Evolutionary conservation across 2,888 invertebrate genomes (phyloP).

Genomic region (Aplocera efformata): DNA sequence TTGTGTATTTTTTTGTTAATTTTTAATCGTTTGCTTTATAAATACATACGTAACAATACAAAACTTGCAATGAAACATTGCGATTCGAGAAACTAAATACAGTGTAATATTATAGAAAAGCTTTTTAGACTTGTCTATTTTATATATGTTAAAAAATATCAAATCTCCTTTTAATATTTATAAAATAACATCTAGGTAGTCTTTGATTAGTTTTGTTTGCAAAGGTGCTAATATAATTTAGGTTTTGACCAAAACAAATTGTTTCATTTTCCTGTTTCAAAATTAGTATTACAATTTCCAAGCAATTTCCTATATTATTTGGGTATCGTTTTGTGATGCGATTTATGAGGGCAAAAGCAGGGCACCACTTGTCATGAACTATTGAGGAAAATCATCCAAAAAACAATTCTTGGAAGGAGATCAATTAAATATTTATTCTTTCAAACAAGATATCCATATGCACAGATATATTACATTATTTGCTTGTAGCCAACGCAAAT

Average conservation of each 20-base stretch:
- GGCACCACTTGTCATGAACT: constrained; percentile 24
- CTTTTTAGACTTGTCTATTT: too few relatives aligned
- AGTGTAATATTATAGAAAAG: too few relatives aligned
- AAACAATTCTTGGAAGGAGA: constrained; percentile 12
- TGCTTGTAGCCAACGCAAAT: too few relatives aligned
- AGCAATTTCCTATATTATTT: constrained; percentile 19
- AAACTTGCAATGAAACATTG: too few relatives aligned
- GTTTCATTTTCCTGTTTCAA: constrained; percentile 20
- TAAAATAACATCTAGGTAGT: background rate
- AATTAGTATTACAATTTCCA: constrained; percentile 7
- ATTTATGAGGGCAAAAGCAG: constrained; percentile 15
- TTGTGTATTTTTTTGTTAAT: too few relatives aligned
- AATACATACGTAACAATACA: too few relatives aligned
- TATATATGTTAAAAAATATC: too few relatives aligned
- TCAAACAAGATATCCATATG: too few relatives aligned
- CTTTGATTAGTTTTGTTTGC: background rate
- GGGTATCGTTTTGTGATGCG: background rate
- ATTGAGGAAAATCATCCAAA: constrained; percentile 20
- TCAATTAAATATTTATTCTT: background rate
- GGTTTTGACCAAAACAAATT: constrained; percentile 11
- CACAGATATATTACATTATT: too few relatives aligned
- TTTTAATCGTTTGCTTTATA: too few relatives aligned
- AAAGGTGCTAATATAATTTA: constrained; percentile 18
- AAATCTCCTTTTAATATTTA: too few relatives aligned
- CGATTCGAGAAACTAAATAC: too few relatives aligned